Base-by-base conservation (phyloP, 2,797 vertebrate genomes). In the Microchirus variegatus region DNA sequence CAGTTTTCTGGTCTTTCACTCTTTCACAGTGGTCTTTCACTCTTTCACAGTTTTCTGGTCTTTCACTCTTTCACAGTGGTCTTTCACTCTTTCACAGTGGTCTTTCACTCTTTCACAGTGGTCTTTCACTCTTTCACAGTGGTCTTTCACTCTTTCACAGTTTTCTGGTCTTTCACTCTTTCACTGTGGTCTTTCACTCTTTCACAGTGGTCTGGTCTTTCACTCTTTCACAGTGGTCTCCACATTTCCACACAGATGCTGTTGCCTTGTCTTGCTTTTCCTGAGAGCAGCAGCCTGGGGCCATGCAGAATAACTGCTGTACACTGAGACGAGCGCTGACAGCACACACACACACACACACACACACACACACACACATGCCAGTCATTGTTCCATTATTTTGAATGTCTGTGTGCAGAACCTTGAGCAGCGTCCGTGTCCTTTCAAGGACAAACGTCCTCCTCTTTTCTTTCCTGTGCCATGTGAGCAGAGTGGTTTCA, bases 401-500 rank as follows among this genome's bases (percentile, higher is more conserved):
- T 65, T 59, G 9, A 26, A 79, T 54, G 0, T 13, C 18, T 53
- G 16, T 49, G 43, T 70, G 53, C 64, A 65, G 47, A 19, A 40
- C 45, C 48, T 31, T 52, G 70, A 67, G 68, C 45, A 59, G 16
- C 56, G 40, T 72, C 19, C 10, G 37, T 10, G 50, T 78, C 59
- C 37, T 74, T 75, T 83, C 61, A 73, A 73, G 75, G 77, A 82
- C 64, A 55, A 14, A 16, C n/a, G 58, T 55, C 51, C 15, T 42
- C 41, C 15, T 70, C 19, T 17, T 31, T 31, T 31, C 22, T 22
- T 59, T 53, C 71, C 62, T 43, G 48, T 3, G 50, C 66, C 51
- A 70, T 1, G 53, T 17, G 4, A 36, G 45, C 56, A 75, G 77
- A 88, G 88, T 77, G 51, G 70, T 76, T 89, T 74, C 81, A 86